Conservation (phyloP, 2,888 invertebrate species). For the Stratiomys singularior region DNA sequence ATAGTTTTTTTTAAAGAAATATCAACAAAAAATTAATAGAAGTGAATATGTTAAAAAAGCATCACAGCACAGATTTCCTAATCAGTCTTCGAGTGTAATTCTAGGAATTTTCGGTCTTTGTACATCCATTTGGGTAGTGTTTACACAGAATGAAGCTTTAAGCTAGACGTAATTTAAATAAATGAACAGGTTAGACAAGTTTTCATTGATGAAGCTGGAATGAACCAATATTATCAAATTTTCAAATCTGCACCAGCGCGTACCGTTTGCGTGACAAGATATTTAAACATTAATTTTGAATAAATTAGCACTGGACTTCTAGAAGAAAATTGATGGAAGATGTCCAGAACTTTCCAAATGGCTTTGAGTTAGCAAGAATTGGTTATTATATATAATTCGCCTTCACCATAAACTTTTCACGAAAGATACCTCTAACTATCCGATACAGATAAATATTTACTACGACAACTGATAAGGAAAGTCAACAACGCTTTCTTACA, state of each 20-base stretch:
- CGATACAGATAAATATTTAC: background rate
- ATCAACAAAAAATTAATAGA: no score
- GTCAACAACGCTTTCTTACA: background rate
- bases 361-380: no score
- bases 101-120: no score
- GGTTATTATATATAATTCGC: background rate
- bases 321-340: background rate
- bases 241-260: background rate
- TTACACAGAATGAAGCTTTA: background rate
- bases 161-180: background rate
- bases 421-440: background rate
- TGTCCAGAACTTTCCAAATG: background rate
- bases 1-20: no score
- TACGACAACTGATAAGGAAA: background rate
- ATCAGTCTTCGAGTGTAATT: no score
- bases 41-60: no score
- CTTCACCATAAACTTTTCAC: background rate
- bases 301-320: background rate
- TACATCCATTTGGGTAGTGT: no score
- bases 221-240: background rate
- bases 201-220: background rate
- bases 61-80: no score
- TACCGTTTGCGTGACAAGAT: background rate
- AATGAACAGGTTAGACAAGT: slow-evolving; percentile 4
- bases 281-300: background rate